A percentile compares a stretch with the other conserved stretches of the same genome.
These are phyloP conservation scores for Sphaeramia orbicularis DNA, from an alignment of 2,797 vertebrate genomes.

Conservation along the genomic window DNA sequence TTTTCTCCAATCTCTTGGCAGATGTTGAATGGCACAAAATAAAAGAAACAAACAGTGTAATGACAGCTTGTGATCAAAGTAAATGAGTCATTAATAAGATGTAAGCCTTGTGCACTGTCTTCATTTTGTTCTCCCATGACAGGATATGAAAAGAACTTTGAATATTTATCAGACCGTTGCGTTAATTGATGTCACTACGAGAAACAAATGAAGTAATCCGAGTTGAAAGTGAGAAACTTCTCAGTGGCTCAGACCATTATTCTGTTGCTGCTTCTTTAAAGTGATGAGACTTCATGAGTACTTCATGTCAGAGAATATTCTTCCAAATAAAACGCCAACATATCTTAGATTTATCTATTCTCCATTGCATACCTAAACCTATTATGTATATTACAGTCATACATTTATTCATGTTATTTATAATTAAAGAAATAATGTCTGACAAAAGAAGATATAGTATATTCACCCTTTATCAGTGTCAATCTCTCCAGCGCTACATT, in stretches of 20 bases:
- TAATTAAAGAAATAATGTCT: no score
- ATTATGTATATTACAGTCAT: no score
- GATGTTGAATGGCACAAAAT: slow-evolving; percentile 62
- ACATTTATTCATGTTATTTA: no score
- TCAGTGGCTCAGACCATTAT: slow-evolving; percentile 29
- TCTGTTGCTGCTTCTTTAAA: slow-evolving; percentile 11
- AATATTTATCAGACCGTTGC: slow-evolving; percentile 70
- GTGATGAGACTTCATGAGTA: background rate
- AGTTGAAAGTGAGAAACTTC: slow-evolving; percentile 53
- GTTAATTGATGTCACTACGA: slow-evolving; percentile 77
- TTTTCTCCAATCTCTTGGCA: slow-evolving; percentile 51
- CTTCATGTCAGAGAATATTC: background rate
- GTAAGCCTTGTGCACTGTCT: slow-evolving; percentile 64
- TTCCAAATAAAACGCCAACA: no score
- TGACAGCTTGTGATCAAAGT: slow-evolving; percentile 80
- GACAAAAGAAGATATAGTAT: no score
- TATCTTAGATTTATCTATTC: no score
- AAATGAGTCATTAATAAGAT: slow-evolving; percentile 77
- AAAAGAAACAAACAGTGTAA: slow-evolving; percentile 67
- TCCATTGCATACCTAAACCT: no score
- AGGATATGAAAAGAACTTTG: slow-evolving; percentile 64
- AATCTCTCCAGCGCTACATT: no score
- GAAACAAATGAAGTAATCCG: slow-evolving; percentile 43
- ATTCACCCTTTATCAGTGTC: no score
- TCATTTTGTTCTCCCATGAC: slow-evolving; percentile 70